A percentile compares a stretch with the other conserved stretches of the same genome.
Conservation (phyloP, 2,113 vertebrate species). For the Xenopus tropicalis region UCB_Xtro_10.0 CM004446.2:78041001-78041500, state of each 20-base stretch:
- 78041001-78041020: too few species aligned
- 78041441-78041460: background rate
- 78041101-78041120: too few species aligned
- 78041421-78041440: background rate
- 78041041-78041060: too few species aligned
- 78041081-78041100: too few species aligned
- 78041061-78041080: too few species aligned
- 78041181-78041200: background rate
- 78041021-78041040: too few species aligned
- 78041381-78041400: conserved; percentile 3
- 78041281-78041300: background rate
- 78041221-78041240: background rate
- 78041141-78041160: too few species aligned
- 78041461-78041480: background rate
- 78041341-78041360: background rate
- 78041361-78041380: background rate
- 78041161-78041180: too few species aligned
- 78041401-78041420: background rate
- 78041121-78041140: too few species aligned
- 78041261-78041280: background rate
- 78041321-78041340: background rate
- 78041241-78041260: background rate
- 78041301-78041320: background rate
- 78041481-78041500: background rate
- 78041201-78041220: background rate